Evolutionary conservation across 2,113 vertebrate species (phyloP).

Genomic region (Apodemus sylvaticus): DNA sequence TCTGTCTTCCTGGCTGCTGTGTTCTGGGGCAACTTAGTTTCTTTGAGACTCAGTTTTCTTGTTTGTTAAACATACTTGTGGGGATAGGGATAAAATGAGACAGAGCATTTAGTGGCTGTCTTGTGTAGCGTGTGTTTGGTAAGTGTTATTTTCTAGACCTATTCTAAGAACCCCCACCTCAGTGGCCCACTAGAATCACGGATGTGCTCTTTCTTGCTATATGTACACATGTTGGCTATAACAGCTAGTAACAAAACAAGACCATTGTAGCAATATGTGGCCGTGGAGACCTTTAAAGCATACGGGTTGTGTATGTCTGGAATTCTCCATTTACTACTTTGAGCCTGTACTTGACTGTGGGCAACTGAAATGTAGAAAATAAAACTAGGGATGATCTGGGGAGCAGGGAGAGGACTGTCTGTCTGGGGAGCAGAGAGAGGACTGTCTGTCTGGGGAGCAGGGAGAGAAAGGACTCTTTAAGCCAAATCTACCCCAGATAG

Average conservation of each 20-base stretch:
- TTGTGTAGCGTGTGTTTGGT: background rate
- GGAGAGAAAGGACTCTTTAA: background rate
- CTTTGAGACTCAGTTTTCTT: slow-evolving; percentile 34
- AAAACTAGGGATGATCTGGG: background rate
- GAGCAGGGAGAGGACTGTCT: background rate
- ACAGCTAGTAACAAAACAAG: background rate
- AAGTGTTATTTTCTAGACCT: background rate
- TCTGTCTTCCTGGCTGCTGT: slow-evolving; percentile 21
- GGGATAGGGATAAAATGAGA: background rate
- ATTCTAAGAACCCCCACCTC: background rate
- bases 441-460: background rate
- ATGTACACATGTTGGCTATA: background rate
- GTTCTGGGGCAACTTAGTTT: background rate
- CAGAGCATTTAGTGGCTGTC: background rate
- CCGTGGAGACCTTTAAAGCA: background rate
- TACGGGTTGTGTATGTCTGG: background rate
- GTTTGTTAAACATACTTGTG: background rate
- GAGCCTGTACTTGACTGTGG: background rate
- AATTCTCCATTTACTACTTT: background rate
- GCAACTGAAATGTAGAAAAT: background rate
- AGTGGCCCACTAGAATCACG: background rate
- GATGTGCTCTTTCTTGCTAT: background rate
- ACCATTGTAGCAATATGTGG: background rate
- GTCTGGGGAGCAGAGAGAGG: too few species aligned
- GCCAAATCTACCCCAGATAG: background rate